phyloP scores from a whole-genome alignment of 2,888 invertebrate species.

The Atrina japonica region DNA sequence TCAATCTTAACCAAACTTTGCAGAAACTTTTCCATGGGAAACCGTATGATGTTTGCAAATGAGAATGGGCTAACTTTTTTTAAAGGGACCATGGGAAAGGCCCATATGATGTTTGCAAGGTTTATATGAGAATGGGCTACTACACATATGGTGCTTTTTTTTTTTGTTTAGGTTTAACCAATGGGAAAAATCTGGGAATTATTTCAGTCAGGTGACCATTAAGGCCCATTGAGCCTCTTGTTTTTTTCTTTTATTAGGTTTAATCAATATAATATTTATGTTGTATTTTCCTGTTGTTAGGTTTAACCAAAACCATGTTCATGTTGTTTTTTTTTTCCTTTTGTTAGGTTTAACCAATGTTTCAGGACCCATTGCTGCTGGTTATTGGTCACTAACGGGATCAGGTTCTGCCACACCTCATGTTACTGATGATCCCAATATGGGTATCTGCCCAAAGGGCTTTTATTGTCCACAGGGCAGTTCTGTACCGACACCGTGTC shows the following conservation, averaged over 20 bases:
- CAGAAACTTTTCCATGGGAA: no score
- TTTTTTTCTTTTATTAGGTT: neutral
- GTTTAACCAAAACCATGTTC: neutral
- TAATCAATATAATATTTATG: neutral
- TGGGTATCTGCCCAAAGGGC: conserved; percentile 75
- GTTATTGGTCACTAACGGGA: conserved; percentile 68
- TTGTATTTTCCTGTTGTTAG: neutral
- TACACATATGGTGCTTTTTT: no score
- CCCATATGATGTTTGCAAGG: no score
- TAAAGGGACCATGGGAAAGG: no score
- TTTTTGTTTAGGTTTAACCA: no score
- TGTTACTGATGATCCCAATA: conserved; percentile 62
- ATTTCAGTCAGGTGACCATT: no score
- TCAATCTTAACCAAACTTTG: no score
- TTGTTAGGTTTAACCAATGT: conserved; percentile 66
- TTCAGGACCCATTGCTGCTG: conserved; percentile 71
- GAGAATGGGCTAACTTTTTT: no score
- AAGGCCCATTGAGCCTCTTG: no score
- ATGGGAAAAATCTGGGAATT: no score
- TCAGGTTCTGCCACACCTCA: conserved; percentile 64
- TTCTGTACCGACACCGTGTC: conserved; percentile 68
- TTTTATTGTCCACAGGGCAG: conserved; percentile 74
- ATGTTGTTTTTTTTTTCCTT: conserved; percentile 6
- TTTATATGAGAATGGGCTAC: no score
- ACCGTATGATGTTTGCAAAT: no score